These are phyloP conservation scores for Tauraco hartlaubi DNA, from an alignment of 2,797 vertebrate genomes.

Conservation along the genomic window DNA sequence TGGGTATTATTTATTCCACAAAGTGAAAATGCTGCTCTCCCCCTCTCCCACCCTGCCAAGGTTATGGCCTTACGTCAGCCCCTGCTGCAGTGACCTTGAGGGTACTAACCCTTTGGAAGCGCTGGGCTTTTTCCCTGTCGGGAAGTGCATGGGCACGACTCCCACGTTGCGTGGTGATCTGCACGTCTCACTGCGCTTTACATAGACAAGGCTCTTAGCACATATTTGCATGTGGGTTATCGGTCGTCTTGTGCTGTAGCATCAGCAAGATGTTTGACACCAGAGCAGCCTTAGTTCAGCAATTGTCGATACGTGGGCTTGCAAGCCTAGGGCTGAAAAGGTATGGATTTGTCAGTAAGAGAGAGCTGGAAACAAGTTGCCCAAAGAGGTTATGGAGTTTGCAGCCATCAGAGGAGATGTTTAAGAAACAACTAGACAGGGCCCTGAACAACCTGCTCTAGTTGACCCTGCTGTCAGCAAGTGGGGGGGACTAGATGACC, in stretches of 20 bases:
- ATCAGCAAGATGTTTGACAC: not conserved
- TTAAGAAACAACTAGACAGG: not conserved
- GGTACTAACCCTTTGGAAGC: slow-evolving; percentile 49
- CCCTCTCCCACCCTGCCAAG: slow-evolving; percentile 63
- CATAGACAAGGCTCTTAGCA: not conserved
- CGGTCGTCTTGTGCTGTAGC: not conserved
- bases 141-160: not conserved
- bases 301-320: not conserved
- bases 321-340: not conserved
- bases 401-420: not conserved
- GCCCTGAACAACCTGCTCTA: not conserved
- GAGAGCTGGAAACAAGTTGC: not conserved
- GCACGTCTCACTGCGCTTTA: not conserved
- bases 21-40: slow-evolving; percentile 54
- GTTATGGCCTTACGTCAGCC: slow-evolving; percentile 67
- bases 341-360: not conserved
- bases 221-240: slow-evolving; percentile 1
- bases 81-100: slow-evolving; percentile 46
- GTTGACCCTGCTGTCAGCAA: not conserved
- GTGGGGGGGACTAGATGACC: not conserved
- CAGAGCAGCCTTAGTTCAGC: not conserved
- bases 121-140: not conserved
- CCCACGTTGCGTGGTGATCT: not conserved
- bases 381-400: not conserved
- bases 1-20: slow-evolving; percentile 72